Base-by-base conservation (phyloP, 2,113 vertebrate species). In the human (Homo sapiens) region DNA sequence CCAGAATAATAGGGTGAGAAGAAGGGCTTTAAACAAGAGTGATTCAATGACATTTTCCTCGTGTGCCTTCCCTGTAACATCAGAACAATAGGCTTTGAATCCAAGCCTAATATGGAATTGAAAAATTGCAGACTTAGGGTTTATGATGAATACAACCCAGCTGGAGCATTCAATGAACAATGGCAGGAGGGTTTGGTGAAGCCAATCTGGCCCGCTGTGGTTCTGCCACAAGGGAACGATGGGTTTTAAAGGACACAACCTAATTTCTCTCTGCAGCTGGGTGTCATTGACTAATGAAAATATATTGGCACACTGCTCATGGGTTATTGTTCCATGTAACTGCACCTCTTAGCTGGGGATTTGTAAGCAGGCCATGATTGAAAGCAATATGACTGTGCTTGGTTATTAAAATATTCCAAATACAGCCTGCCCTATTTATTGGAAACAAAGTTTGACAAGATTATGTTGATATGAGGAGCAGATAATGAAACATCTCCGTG, bases 341-440 rank as follows among this genome's bases (percentile, higher is more conserved):
- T 98, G 90, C 94, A 97, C 91, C 90, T 97, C 96, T 98, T 98
- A 97, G 95, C 89, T 97, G 96, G 89, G 93, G 97, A 98, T 98
- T 98, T 98, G 98, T 98, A 98, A 98, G 98, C 98, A 97, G 94
- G 84, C 97, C 97, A 89, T 98, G 98, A 98, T 96, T 98, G 98
- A 98, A 98, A 98, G 97, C 96, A 98, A 97, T 98, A 97, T 78
- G 97, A 98, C 98, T 95, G 91, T 88, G 95, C 80, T 98, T n/a
- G 35, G 91, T 97, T 98, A 98, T 98, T 98, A 97, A 98, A 98
- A 98, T 98, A 98, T 98, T 98, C 98, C 98, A 98, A 99, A 98
- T 98, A 96, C 95, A 98, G 98, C 97, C 98, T 86, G 86, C 96
- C 98, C 57, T 98, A 98, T 98, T 98, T 98, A 98, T 98, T 98